Conservation (phyloP, 2,797 vertebrate genomes). For the Tarsius wallacei region DNA sequence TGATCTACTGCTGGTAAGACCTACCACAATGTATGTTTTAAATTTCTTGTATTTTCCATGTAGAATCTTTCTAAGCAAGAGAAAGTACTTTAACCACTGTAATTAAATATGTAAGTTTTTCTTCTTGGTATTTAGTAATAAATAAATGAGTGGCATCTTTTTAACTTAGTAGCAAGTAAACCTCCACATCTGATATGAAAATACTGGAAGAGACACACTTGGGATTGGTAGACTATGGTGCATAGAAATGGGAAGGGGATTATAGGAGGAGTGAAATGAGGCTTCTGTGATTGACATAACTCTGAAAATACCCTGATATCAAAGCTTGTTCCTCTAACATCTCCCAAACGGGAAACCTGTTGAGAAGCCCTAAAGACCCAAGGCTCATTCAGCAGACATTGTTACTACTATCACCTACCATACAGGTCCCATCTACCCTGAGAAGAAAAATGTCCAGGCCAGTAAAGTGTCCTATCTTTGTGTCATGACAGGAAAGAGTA, state of each 20-base stretch:
- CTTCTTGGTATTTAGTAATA: slow-evolving; percentile 21
- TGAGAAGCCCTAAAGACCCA: not conserved
- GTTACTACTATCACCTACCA: not conserved
- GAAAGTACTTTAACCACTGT: not conserved
- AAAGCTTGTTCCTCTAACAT: not conserved
- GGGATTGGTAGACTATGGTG: not conserved
- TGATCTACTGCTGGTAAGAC: not conserved
- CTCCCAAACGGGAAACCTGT: not conserved
- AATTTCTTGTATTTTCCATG: not conserved
- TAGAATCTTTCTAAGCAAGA: not conserved
- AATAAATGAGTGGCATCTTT: not conserved
- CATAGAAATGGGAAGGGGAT: not conserved
- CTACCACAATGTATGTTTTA: not conserved
- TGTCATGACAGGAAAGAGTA: not conserved
- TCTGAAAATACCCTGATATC: not conserved
- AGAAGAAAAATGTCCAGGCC: not conserved
- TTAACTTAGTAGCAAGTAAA: not conserved
- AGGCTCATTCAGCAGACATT: not conserved
- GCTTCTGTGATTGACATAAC: not conserved
- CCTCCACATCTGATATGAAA: not conserved
- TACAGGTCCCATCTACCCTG: not conserved
- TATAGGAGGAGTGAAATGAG: not conserved
- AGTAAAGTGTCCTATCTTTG: not conserved
- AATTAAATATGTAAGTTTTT: not conserved
- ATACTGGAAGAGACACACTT: not conserved